Conservation (phyloP, 2,113 vertebrate genomes). For the Sapajus apella region DNA sequence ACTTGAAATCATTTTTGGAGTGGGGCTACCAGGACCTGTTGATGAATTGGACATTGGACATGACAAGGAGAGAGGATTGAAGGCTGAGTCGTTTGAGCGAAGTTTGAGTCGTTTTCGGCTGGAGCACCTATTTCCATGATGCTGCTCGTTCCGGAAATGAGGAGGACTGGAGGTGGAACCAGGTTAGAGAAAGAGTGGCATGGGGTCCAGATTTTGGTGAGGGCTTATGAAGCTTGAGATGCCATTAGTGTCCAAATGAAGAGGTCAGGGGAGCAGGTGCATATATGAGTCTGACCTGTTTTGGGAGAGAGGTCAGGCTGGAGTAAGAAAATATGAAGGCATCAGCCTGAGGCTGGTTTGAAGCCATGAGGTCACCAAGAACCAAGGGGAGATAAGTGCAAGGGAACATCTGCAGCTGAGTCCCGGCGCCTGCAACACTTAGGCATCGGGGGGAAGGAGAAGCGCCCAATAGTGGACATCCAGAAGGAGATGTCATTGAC, state of each 20-base stretch:
- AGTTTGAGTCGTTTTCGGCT: too few species aligned
- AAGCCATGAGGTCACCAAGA: conserved; percentile 12
- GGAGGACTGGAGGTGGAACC: too few species aligned
- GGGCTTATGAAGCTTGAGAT: not conserved
- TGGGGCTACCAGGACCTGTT: not conserved
- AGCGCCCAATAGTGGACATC: fast-evolving
- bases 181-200: not conserved
- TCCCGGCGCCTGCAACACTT: not conserved
- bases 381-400: not conserved
- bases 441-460: not conserved
- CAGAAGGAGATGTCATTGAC: not conserved
- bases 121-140: not conserved
- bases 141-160: fast-evolving
- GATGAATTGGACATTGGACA: not conserved
- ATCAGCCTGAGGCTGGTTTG: not conserved
- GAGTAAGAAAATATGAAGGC: not conserved
- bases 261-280: not conserved
- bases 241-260: not conserved
- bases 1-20: not conserved
- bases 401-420: not conserved
- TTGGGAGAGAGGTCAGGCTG: not conserved
- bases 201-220: not conserved
- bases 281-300: not conserved
- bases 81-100: too few species aligned
- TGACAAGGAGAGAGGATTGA: not conserved